Evolutionary conservation across 2,888 invertebrate species (phyloP).

Genomic region (Rhyacophila evoluta): DNA sequence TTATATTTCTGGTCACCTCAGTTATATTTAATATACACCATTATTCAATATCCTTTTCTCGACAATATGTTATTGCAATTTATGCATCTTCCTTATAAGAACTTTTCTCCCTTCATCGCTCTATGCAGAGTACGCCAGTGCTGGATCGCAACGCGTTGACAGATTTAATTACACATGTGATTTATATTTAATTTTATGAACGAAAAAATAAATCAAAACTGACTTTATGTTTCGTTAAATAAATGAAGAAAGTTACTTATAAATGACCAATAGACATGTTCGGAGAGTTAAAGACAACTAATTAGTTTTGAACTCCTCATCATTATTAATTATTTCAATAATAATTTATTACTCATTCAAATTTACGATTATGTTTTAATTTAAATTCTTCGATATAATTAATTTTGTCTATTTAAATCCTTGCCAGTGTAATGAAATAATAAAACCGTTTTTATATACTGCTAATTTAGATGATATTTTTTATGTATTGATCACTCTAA

Average conservation of each 20-base stretch:
- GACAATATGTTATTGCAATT: neutral
- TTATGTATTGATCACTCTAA: no score
- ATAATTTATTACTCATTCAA: neutral
- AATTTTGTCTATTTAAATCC: no score
- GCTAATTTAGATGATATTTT: no score
- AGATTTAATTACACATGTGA: neutral
- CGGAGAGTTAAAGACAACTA: neutral
- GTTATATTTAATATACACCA: neutral
- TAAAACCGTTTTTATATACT: no score
- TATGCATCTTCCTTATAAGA: neutral
- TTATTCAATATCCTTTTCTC: neutral
- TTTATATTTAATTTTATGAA: constrained; percentile 10
- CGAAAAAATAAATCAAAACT: neutral
- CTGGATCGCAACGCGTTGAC: neutral
- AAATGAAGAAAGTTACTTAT: neutral
- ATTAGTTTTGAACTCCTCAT: neutral
- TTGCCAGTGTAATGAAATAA: no score
- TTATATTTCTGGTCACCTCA: neutral
- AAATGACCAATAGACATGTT: neutral
- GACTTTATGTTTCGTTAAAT: neutral
- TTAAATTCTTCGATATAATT: no score
- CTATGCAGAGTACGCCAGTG: neutral
- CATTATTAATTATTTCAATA: neutral
- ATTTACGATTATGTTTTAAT: no score
- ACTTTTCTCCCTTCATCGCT: constrained; percentile 5